Base-by-base conservation (phyloP, 2,888 invertebrate genomes). In the Hydrotaea cyrtoneurina region DNA sequence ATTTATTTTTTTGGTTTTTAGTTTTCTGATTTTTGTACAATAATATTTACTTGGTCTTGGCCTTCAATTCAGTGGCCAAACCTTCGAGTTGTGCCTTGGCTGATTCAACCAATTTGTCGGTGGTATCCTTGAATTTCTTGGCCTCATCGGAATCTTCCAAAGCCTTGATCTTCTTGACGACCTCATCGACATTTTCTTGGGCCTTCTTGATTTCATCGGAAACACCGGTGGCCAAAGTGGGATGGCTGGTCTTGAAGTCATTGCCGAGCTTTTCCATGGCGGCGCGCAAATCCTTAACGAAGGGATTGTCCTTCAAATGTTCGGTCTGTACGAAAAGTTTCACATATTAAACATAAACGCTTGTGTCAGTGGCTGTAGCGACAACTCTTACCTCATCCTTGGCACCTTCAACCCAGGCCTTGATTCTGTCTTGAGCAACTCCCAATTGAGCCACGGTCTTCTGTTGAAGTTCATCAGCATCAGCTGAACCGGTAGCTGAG, bases 101-200 rank as follows among this genome's bases (percentile, higher is more conserved):
- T 5, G 69, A 69, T 69, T 43, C 43, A 3, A 69, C 5, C 23
- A 69, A 69, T 23, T 46, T 43, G 39, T 46, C 46, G 23, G 69
- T 21, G 43, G 21, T 39, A 43, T 69, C 69, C 69, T 46, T 69
- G 69, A 69, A 19, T 69, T 69, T 46, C 23, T 69, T 46, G 69
- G 23, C 43, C 46, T 69, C 46, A 23, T 69, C 69, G 43, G 69
- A 69, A 13, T 69, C 15, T 21, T 43, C 69, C 69, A 69, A 43
- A 8, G 69, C 69, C 69, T 69, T 69, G 46, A 69, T 46, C n/a
- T 69, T 69, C 19, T 43, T 69, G 13, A 23, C 13, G 7, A 69
- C 69, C 15, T 69, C 69, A 21, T 69, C 69, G 23, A 43, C 21
- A 13, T 19, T 19, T 2, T 15, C 69, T 17, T 46, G 43, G 43